Evolutionary conservation across 2,797 vertebrate species (phyloP), one percentile per base, ranked within the genome.

Genomic region (Dicrostonyx torquatus): DNA sequence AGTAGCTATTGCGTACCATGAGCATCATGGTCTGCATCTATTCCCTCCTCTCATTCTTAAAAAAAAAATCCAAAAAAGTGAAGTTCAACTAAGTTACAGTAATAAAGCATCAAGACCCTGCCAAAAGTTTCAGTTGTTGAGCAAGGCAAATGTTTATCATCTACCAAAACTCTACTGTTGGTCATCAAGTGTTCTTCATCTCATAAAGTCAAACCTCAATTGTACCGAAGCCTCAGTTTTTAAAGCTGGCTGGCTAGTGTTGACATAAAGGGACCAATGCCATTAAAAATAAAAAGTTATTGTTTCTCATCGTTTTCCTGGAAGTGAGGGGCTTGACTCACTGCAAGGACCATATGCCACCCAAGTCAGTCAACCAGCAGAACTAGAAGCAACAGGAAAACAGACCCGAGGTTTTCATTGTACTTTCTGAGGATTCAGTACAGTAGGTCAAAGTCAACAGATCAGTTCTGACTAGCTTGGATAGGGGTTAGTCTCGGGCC

Each of bases 21-120:
- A 68, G 55, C 66, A 2, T 66, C 0, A 8, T 86, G 55, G 1
- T 86, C 88, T 68, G 55, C 1, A 20, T 37, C 58, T 18, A 87
- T 37, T 85, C 73, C 90, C 53, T 82, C 17, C 15, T 89, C 78
- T 91, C 50, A 91, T 40, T 10, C 55, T 60, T 60, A 75, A 87
- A 58, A 8, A n/a, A 75, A 40, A 89, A 13, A 29, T 34, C 9
- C 87, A 60, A 37, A 72, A 29, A 90, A 79, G 31, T 83, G 22
- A 53, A 29, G 2, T 55, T 76, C 64, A 91, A 66, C 15, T 84
- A 75, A 88, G 40, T 48, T 53, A 12, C 55, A 48, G 10, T 76
- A 90, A 93, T 15, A 60, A 90, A 92, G 40, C 12, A 43, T 14
- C 5, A 14, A 34, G 62, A 40, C 40, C 5, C 9, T 4, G 4